A percentile compares a stretch with the other conserved stretches of the same genome.
Conservation (phyloP, 2,888 invertebrate species). For the Lydus trimaculatus region DNA sequence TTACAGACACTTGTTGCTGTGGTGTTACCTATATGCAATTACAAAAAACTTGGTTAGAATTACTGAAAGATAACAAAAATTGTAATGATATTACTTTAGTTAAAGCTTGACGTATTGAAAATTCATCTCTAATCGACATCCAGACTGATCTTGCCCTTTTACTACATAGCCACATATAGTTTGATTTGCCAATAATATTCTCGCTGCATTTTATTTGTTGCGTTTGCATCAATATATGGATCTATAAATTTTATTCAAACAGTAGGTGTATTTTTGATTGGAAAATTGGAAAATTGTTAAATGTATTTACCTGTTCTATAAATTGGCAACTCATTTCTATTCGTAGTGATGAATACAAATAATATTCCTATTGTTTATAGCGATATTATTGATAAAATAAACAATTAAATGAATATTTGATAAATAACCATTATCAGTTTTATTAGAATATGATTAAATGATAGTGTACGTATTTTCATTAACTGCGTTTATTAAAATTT, state of each 20-base stretch:
- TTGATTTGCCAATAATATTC: constrained; percentile 43
- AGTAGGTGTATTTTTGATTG: constrained; percentile 2
- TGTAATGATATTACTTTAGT: constrained; percentile 43
- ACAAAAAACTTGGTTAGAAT: constrained; percentile 13
- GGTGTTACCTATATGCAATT: constrained; percentile 58
- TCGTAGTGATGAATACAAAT: constrained; percentile 10
- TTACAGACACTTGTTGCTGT: constrained; percentile 48
- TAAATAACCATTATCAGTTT: constrained; percentile 19
- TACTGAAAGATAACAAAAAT: neutral
- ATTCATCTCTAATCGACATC: constrained; percentile 51
- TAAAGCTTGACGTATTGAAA: constrained; percentile 47
- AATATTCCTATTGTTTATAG: constrained; percentile 11
- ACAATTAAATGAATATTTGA: constrained; percentile 32
- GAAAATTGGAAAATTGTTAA: neutral
- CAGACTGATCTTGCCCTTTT: constrained; percentile 44
- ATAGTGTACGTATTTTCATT: neutral
- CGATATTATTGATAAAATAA: constrained; percentile 16
- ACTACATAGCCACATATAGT: constrained; percentile 52
- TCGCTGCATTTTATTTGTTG: constrained; percentile 49
- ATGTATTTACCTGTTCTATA: constrained; percentile 38
- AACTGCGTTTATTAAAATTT: neutral
- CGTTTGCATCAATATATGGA: constrained; percentile 52
- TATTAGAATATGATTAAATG: constrained; percentile 19
- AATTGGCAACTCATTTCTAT: constrained; percentile 40
- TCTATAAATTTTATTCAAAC: constrained; percentile 38